Percentiles rank a stretch among this genome's conserved stretches.
These are phyloP conservation scores for Clavelina lepadiformis DNA, from an alignment of 23 tunicate species.

Conservation along the genomic window DNA sequence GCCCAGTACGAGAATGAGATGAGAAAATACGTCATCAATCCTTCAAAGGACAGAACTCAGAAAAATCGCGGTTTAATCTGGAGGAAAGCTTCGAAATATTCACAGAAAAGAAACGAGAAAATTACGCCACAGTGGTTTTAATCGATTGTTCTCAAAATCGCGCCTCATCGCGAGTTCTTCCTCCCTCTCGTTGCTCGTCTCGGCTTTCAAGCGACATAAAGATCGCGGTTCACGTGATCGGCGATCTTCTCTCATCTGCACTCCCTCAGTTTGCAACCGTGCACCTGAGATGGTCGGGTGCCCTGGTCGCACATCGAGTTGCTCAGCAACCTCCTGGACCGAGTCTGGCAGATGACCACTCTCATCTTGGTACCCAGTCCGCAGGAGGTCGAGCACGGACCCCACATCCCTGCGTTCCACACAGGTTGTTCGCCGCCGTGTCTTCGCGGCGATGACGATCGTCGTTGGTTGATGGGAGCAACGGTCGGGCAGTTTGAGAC, in stretches of 20 bases:
- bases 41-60: no score
- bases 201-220: no score
- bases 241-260: conserved; percentile 29
- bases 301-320: conserved; percentile 30
- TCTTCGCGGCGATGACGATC: neutral
- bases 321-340: conserved; percentile 32
- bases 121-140: no score
- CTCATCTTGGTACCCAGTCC: conserved; percentile 74
- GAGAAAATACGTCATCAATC: no score
- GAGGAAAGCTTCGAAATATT: no score
- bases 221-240: no score
- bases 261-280: conserved; percentile 65
- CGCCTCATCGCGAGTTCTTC: no score
- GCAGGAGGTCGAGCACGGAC: conserved; percentile 75
- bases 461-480: neutral
- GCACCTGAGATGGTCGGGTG: conserved; percentile 36
- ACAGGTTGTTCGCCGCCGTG: conserved; percentile 18
- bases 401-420: conserved; percentile 84
- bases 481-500: conserved; percentile 37
- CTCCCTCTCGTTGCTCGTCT: no score
- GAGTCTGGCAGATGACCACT: conserved; percentile 47
- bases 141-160: no score
- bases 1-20: no score
- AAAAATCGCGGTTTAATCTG: no score
- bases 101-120: no score